Percentiles rank a stretch among this genome's conserved stretches.
Evolutionary conservation across 2,888 invertebrate genomes (phyloP).

Genomic region (Phyto melanocephala): DNA sequence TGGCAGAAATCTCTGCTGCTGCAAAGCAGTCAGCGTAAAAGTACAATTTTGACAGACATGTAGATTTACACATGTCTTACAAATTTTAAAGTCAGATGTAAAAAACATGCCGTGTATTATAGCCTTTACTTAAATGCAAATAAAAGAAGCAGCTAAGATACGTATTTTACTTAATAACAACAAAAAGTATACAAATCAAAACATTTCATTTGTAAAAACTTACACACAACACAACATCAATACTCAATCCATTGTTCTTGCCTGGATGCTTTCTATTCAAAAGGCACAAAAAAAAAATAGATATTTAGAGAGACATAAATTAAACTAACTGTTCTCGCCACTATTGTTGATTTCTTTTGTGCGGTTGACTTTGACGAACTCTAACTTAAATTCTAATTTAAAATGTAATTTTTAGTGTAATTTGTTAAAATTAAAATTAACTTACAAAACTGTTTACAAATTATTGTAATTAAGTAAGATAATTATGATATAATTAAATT

Average conservation of each 20-base stretch:
- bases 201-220: background rate
- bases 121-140: too few relatives aligned
- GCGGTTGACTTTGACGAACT: background rate
- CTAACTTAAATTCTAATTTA: background rate
- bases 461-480: background rate
- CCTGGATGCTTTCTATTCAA: background rate
- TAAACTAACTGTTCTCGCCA: background rate
- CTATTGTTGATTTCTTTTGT: background rate
- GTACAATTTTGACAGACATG: too few relatives aligned
- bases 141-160: too few relatives aligned
- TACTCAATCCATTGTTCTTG: background rate
- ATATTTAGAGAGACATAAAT: background rate
- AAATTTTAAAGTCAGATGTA: too few relatives aligned
- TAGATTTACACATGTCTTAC: too few relatives aligned
- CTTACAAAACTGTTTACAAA: background rate
- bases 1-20: too few relatives aligned
- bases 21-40: too few relatives aligned
- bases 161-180: background rate
- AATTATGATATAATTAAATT: background rate
- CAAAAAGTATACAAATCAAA: background rate
- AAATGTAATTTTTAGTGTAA: background rate
- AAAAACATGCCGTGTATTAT: too few relatives aligned
- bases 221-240: background rate
- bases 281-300: too few relatives aligned
- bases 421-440: background rate